Conservation (phyloP, 2,113 vertebrate genomes). For the Psammodynastes pulverulentus region DNA sequence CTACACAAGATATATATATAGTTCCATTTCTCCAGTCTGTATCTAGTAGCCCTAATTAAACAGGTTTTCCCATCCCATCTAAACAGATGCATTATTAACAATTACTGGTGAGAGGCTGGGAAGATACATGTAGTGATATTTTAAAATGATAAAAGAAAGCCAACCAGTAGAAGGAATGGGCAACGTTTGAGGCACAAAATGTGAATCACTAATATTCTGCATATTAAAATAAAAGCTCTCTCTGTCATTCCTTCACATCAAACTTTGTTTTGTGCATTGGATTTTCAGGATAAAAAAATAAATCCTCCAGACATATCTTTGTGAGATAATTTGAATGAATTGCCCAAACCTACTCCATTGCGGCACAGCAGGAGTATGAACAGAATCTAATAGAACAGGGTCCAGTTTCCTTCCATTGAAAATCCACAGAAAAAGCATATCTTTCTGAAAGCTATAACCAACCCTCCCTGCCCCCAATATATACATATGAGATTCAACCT, state of each 20-base stretch:
- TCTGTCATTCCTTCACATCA: not conserved
- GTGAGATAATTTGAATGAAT: not conserved
- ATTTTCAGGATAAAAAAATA: not conserved
- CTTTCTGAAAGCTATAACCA: not conserved
- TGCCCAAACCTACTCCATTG: not conserved
- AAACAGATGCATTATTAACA: constrained; percentile 37
- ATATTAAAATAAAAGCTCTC: not conserved
- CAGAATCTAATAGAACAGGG: not conserved
- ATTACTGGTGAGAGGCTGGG: constrained; percentile 17
- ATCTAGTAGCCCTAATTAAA: not conserved
- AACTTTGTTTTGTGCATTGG: not conserved
- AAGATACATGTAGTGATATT: constrained; percentile 7
- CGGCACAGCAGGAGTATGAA: not conserved
- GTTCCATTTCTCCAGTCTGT: not conserved
- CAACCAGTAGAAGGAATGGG: not conserved
- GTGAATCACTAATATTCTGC: not conserved
- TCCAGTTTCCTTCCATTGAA: not conserved
- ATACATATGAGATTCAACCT: not conserved
- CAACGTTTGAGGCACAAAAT: not conserved
- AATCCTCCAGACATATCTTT: not conserved
- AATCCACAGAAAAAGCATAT: not conserved
- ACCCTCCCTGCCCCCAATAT: not conserved
- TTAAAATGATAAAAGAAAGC: not conserved
- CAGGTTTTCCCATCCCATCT: constrained; percentile 30
- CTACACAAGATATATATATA: not conserved